Conservation (phyloP, 1,140 invertebrate species). For the Linepithema humile region DNA sequence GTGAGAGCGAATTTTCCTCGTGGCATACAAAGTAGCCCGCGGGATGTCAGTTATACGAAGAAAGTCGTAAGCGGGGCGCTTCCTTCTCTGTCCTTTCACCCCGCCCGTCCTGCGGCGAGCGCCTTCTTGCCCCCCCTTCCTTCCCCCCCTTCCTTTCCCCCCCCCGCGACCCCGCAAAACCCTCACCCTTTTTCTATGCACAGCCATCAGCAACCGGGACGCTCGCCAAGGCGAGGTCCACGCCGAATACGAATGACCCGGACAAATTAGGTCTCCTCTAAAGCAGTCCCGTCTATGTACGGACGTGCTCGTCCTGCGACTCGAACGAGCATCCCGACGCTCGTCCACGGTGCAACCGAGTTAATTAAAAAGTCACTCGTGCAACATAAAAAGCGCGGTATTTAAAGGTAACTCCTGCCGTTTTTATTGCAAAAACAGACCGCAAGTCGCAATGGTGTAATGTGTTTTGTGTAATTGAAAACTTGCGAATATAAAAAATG, state of each 20-base stretch:
- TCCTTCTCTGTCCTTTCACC: constrained; percentile 35
- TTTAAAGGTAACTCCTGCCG: background rate
- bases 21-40: constrained; percentile 72
- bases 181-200: constrained; percentile 34
- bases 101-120: background rate
- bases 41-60: constrained; percentile 60
- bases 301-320: constrained; percentile 39
- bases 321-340: constrained; percentile 1
- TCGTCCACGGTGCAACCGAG: background rate
- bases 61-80: constrained; percentile 55
- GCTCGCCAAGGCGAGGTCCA: constrained; percentile 62
- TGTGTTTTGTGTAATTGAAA: background rate
- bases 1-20: constrained; percentile 41
- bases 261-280: constrained; percentile 71
- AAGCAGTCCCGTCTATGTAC: constrained; percentile 59
- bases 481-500: background rate
- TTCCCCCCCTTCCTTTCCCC: background rate
- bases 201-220: constrained; percentile 63
- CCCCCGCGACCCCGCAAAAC: background rate
- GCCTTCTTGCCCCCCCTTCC: background rate
- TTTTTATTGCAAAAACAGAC: background rate
- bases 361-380: constrained; percentile 41
- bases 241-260: constrained; percentile 72
- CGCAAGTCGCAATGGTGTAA: too few relatives aligned
- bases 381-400: background rate